These are phyloP conservation scores for Sesia apiformis DNA, from an alignment of 2,888 invertebrate species.

Conservation along the genomic window DNA sequence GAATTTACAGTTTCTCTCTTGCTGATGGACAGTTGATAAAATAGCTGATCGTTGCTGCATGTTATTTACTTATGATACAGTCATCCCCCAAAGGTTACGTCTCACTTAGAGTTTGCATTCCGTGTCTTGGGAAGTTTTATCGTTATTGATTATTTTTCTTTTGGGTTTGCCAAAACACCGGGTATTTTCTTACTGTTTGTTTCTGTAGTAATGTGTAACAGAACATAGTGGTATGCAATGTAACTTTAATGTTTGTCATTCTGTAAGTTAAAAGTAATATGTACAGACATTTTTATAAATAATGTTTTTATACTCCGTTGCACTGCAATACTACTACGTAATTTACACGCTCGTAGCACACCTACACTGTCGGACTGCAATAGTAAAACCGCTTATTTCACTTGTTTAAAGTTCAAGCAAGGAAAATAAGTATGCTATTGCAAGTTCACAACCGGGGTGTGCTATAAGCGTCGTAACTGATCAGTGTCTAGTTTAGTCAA, in stretches of 20 bases:
- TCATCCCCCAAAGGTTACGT: constrained; percentile 38
- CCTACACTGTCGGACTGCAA: too few species aligned
- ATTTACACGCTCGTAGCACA: too few species aligned
- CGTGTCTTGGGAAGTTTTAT: constrained; percentile 27
- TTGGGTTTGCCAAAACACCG: constrained; percentile 14
- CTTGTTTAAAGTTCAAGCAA: too few species aligned
- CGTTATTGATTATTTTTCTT: constrained; percentile 8
- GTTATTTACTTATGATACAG: constrained; percentile 49
- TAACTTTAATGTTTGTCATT: background rate
- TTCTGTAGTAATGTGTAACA: background rate
- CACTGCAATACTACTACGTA: too few species aligned
- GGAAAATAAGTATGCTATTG: too few species aligned
- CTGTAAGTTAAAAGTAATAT: background rate
- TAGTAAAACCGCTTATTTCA: too few species aligned
- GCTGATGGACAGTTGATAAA: constrained; percentile 32
- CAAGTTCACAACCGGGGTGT: too few species aligned
- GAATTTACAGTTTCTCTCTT: constrained; percentile 27
- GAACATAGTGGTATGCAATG: background rate
- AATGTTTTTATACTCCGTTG: too few species aligned
- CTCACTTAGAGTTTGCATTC: constrained; percentile 49
- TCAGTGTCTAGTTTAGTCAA: too few species aligned
- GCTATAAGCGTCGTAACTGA: too few species aligned
- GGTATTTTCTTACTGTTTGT: background rate
- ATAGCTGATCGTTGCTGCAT: constrained; percentile 66
- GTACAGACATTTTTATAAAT: too few species aligned